Evolutionary conservation across 2,888 invertebrate genomes (phyloP).

Genomic region (Microplitis deprimator): DNA sequence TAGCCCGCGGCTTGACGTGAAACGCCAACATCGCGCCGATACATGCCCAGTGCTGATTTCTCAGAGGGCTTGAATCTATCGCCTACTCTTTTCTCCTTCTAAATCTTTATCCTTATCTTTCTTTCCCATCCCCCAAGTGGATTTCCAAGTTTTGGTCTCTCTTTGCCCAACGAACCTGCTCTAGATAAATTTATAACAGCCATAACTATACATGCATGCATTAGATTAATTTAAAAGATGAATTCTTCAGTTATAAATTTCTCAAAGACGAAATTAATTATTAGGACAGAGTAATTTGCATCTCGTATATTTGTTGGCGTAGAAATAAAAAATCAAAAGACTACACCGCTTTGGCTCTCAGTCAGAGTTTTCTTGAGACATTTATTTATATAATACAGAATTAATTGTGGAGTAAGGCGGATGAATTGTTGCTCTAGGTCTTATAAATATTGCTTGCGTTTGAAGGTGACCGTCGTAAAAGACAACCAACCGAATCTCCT

Average conservation of each 20-base stretch:
- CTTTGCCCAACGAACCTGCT: too few species aligned
- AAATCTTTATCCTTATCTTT: conserved; percentile 4
- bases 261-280: not conserved
- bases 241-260: not conserved
- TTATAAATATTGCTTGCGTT: not conserved
- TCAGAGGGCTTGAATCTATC: conserved; percentile 20
- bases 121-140: not conserved
- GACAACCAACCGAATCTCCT: not conserved
- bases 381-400: not conserved
- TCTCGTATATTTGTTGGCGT: not conserved
- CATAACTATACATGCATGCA: too few species aligned
- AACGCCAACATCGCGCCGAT: conserved; percentile 14
- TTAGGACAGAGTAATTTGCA: not conserved
- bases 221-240: not conserved
- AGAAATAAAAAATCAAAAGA: not conserved
- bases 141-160: not conserved
- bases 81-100: conserved; percentile 2
- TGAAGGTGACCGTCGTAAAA: not conserved
- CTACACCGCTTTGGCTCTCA: not conserved
- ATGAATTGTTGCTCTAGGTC: not conserved
- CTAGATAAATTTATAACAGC: too few species aligned
- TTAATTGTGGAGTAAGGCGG: not conserved
- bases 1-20: conserved; percentile 19
- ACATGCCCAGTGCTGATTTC: conserved; percentile 24
- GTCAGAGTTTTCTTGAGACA: not conserved